These are phyloP conservation scores for Meloidogyne floridensis DNA, from an alignment of 1,140 invertebrate genomes.

Conservation along the genomic window DNA sequence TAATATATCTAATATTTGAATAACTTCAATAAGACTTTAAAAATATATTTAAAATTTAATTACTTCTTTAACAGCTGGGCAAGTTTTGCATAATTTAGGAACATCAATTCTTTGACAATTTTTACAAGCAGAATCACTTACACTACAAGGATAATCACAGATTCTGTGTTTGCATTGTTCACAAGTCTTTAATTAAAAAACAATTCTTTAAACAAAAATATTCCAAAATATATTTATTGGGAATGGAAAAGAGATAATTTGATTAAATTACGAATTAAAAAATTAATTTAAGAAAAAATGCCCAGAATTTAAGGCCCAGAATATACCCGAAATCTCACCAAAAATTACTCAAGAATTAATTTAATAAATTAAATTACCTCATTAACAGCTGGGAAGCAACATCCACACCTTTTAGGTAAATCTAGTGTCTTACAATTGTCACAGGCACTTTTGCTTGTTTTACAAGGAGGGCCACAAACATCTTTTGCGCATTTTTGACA, in stretches of 20 bases:
- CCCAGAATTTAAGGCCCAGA: too few relatives aligned
- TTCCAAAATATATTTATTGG: too few relatives aligned
- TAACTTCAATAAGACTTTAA: too few relatives aligned
- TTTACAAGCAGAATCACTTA: neutral
- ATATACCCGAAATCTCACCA: too few relatives aligned
- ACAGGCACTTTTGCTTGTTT: neutral
- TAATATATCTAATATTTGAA: too few relatives aligned
- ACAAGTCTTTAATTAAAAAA: neutral
- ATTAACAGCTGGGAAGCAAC: neutral
- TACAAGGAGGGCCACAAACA: neutral
- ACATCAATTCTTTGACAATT: neutral
- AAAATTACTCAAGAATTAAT: too few relatives aligned
- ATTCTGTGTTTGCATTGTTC: neutral
- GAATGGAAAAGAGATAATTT: too few relatives aligned
- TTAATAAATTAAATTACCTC: neutral
- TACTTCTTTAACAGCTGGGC: too few relatives aligned
- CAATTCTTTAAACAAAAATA: too few relatives aligned
- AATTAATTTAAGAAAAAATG: too few relatives aligned
- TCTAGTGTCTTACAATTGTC: neutral
- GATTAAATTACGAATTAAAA: too few relatives aligned
- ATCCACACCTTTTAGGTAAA: neutral
- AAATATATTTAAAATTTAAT: too few relatives aligned
- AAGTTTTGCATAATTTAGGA: neutral
- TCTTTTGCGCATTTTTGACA: neutral
- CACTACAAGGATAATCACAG: neutral